A percentile compares a stretch with the other conserved stretches of the same genome.
These are phyloP conservation scores for Desmodus rotundus DNA, from an alignment of 2,113 vertebrate species.

Conservation along the genomic window DNA sequence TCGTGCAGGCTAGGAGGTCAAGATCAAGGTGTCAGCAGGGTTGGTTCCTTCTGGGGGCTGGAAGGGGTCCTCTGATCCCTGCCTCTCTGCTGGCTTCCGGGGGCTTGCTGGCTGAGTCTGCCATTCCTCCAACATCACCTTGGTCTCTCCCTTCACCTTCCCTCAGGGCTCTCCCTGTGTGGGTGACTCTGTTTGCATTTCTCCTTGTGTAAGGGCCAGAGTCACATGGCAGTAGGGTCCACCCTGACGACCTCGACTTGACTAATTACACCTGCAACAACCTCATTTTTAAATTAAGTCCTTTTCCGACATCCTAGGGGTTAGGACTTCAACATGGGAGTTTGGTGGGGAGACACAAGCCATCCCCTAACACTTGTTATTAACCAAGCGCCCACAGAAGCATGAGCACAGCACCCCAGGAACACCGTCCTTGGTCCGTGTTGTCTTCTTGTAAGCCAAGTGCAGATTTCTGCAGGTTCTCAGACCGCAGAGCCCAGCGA, in stretches of 20 bases:
- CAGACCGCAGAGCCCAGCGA: neutral
- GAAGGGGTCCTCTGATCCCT: accelerated
- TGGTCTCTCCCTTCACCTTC: neutral
- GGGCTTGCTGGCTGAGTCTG: neutral
- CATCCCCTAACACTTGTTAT: neutral
- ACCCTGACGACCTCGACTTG: neutral
- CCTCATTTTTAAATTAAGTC: neutral
- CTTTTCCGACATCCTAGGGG: neutral
- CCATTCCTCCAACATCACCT: neutral
- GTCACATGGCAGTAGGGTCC: neutral
- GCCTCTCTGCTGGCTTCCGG: neutral
- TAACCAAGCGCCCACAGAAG: neutral
- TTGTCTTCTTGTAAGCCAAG: neutral
- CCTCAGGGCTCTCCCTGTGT: too few relatives aligned
- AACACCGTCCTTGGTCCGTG: neutral
- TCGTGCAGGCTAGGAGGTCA: neutral
- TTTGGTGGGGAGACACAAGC: neutral
- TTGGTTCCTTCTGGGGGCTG: neutral
- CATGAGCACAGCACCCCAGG: neutral
- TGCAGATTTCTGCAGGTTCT: neutral
- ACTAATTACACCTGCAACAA: neutral
- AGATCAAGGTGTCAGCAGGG: neutral
- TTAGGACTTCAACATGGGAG: neutral
- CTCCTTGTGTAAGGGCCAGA: neutral
- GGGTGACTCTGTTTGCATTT: neutral